phyloP scores from a whole-genome alignment of 1,140 invertebrate genomes.

The Sminthurinus signatus region DNA sequence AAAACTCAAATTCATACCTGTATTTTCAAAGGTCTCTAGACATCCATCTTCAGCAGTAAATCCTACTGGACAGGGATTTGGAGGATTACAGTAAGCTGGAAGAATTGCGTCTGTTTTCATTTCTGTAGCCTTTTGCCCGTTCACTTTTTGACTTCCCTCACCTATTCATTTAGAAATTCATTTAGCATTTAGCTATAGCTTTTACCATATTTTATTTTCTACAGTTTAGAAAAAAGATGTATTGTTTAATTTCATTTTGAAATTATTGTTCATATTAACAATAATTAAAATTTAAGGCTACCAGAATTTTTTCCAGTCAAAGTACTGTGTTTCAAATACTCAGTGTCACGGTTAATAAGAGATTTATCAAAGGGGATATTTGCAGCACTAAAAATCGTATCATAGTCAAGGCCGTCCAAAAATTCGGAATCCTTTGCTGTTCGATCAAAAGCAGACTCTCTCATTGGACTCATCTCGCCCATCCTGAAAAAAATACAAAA shows the following conservation, averaged over 20 bases:
- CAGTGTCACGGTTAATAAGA: slow-evolving; percentile 83
- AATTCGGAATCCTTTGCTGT: slow-evolving; percentile 52
- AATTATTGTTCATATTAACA: too few species aligned
- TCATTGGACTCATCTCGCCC: slow-evolving; percentile 41
- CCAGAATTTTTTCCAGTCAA: slow-evolving; percentile 81
- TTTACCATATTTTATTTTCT: too few species aligned
- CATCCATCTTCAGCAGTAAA: slow-evolving; percentile 82
- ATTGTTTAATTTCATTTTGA: too few species aligned
- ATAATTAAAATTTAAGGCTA: too few species aligned
- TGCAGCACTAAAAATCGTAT: slow-evolving; percentile 53
- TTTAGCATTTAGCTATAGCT: too few species aligned
- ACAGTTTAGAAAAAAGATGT: too few species aligned
- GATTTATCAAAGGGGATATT: slow-evolving; percentile 65
- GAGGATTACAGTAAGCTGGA: slow-evolving; percentile 97
- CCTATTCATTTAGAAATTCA: too few species aligned
- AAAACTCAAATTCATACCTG: too few species aligned
- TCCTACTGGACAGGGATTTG: slow-evolving; percentile 92
- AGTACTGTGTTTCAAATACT: slow-evolving; percentile 80
- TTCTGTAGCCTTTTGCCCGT: slow-evolving; percentile 48
- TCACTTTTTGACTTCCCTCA: slow-evolving; percentile 1
- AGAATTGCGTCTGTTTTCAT: slow-evolving; percentile 85
- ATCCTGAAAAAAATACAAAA: slow-evolving; percentile 16
- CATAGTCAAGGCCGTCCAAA: slow-evolving; percentile 57
- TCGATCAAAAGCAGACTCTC: slow-evolving; percentile 46
- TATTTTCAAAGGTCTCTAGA: slow-evolving; percentile 87